These are phyloP conservation scores for Rhinolophus sinicus DNA, from an alignment of 2,113 vertebrate genomes.

Conservation along the genomic window DNA sequence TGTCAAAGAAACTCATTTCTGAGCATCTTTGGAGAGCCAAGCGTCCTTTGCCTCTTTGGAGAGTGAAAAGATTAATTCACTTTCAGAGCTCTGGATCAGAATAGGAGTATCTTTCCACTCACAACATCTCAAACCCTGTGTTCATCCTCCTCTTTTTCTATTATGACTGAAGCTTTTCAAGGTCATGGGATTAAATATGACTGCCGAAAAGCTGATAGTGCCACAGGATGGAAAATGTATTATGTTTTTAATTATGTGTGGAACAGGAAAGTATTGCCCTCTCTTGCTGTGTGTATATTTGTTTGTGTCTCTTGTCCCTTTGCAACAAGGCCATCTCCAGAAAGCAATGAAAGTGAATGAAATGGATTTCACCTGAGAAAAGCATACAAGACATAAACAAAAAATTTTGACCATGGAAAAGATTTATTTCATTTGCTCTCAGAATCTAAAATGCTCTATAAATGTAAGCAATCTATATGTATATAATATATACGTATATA, in stretches of 20 bases:
- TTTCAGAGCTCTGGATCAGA: background rate
- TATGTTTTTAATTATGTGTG: slow-evolving; percentile 65
- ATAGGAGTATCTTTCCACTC: slow-evolving; percentile 3
- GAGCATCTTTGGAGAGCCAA: background rate
- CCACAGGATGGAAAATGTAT: slow-evolving; percentile 32
- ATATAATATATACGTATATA: background rate
- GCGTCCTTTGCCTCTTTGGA: background rate
- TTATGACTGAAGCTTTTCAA: slow-evolving; percentile 50
- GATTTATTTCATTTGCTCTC: background rate
- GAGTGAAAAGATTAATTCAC: slow-evolving; percentile 52
- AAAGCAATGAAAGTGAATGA: slow-evolving; percentile 47
- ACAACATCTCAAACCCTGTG: background rate
- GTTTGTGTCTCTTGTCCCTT: slow-evolving; percentile 24
- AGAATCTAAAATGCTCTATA: background rate
- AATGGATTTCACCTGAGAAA: slow-evolving; percentile 58
- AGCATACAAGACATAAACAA: background rate
- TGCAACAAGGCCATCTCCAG: slow-evolving; percentile 32
- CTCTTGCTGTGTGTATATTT: background rate
- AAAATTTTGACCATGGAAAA: background rate
- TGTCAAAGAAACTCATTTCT: slow-evolving; percentile 40
- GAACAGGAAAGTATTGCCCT: slow-evolving; percentile 2
- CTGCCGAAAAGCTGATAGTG: slow-evolving; percentile 39
- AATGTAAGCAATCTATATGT: background rate
- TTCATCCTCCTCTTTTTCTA: background rate
- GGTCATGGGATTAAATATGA: slow-evolving; percentile 40